These are phyloP conservation scores for Noctua fimbriata DNA, from an alignment of 2,888 invertebrate genomes.

Conservation along the genomic window DNA sequence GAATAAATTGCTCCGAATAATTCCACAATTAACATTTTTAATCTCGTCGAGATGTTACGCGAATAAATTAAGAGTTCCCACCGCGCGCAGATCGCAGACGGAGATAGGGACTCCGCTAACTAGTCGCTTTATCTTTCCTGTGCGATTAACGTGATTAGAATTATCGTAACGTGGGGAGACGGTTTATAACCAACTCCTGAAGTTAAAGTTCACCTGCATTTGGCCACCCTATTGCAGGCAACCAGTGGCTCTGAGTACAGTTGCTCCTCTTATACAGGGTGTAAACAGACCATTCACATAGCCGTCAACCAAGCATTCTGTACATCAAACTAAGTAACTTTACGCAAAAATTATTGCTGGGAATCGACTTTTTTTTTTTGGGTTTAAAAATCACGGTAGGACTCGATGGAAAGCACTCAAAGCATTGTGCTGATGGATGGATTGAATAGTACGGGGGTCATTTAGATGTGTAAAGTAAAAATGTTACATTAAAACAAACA, in stretches of 20 bases:
- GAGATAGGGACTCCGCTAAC: slow-evolving; percentile 72
- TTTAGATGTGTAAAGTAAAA: no score
- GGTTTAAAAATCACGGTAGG: no score
- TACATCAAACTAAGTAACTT: no score
- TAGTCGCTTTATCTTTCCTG: slow-evolving; percentile 72
- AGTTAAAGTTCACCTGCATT: slow-evolving; percentile 10
- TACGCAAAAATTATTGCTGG: no score
- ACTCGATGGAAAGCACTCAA: no score
- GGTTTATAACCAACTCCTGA: not conserved
- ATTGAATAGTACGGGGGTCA: no score
- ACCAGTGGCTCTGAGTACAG: not conserved
- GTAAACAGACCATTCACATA: no score
- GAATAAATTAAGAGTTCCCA: slow-evolving; percentile 82
- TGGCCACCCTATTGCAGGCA: not conserved
- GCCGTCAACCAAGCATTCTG: no score
- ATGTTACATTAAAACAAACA: no score
- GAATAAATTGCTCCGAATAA: slow-evolving; percentile 89
- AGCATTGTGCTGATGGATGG: no score
- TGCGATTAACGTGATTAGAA: slow-evolving; percentile 52
- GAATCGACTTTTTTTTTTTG: no score
- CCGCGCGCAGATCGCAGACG: slow-evolving; percentile 73
- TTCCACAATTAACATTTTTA: slow-evolving; percentile 90
- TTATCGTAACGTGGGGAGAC: slow-evolving; percentile 17
- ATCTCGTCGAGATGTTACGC: slow-evolving; percentile 86
- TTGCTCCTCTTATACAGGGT: not conserved